phyloP scores from a whole-genome alignment of 2,888 invertebrate species.

The Apodemia mormo region DNA sequence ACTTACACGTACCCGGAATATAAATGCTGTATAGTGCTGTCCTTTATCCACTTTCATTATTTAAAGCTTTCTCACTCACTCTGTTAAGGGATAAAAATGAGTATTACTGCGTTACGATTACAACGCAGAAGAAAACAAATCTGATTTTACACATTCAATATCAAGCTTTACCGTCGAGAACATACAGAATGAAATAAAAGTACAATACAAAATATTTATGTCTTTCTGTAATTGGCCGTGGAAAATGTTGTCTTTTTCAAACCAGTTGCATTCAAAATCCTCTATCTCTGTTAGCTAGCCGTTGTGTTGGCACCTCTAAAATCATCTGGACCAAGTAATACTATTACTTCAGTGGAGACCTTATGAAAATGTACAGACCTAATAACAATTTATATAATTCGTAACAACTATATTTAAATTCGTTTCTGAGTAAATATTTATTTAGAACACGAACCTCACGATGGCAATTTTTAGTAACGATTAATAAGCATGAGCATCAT shows the following conservation, averaged over 20 bases:
- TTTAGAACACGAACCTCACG: too few species aligned
- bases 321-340: constrained; percentile 77
- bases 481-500: too few species aligned
- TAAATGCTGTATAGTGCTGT: constrained; percentile 68
- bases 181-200: constrained; percentile 47
- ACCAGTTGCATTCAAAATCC: constrained; percentile 77
- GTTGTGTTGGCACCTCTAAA: constrained; percentile 72
- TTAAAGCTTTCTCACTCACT: constrained; percentile 54
- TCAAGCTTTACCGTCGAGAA: constrained; percentile 44
- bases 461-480: too few species aligned
- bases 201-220: constrained; percentile 44
- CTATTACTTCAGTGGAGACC: constrained; percentile 66
- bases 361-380: constrained; percentile 73
- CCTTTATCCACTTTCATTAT: constrained; percentile 44
- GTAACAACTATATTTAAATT: background rate
- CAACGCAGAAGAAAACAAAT: constrained; percentile 74
- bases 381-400: constrained; percentile 52
- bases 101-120: constrained; percentile 69
- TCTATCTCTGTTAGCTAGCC: constrained; percentile 69
- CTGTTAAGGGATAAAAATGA: constrained; percentile 77
- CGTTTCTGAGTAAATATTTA: background rate
- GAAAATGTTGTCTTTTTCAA: constrained; percentile 79
- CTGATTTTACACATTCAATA: constrained; percentile 49
- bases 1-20: constrained; percentile 82
- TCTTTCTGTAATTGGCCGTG: constrained; percentile 48